These are phyloP conservation scores for Colistium nudipinnis DNA, from an alignment of 2,113 vertebrate species.

Conservation along the genomic window DNA sequence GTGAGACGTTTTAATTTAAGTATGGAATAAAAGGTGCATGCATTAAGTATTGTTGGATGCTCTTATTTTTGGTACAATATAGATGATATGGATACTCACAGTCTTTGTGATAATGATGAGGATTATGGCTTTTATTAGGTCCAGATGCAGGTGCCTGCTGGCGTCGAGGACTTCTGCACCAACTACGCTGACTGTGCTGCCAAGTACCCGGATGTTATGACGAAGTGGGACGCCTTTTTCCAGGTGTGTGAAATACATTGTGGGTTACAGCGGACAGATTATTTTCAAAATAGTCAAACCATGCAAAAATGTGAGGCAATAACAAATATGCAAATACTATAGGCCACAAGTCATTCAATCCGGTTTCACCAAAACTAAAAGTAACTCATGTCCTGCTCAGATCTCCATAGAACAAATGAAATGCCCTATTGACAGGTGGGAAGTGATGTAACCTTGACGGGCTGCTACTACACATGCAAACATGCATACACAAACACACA, in stretches of 20 bases:
- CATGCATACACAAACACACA: too few species aligned
- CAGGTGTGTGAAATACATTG: slow-evolving; percentile 50
- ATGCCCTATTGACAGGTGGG: too few species aligned
- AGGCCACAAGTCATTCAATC: too few species aligned
- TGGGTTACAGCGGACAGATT: too few species aligned
- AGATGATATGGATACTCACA: not conserved
- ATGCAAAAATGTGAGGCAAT: too few species aligned
- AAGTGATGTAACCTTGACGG: too few species aligned
- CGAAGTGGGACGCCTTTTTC: slow-evolving; percentile 75
- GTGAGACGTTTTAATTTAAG: not conserved
- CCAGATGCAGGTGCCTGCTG: slow-evolving; percentile 61
- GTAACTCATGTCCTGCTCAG: too few species aligned
- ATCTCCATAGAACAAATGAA: too few species aligned
- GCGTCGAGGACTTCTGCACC: slow-evolving; percentile 60
- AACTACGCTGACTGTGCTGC: slow-evolving; percentile 63
- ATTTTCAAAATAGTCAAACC: too few species aligned
- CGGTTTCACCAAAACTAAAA: too few species aligned
- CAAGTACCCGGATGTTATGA: slow-evolving; percentile 63
- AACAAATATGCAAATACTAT: too few species aligned
- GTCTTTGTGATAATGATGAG: not conserved
- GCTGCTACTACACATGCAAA: too few species aligned
- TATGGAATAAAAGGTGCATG: not conserved
- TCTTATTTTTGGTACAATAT: not conserved
- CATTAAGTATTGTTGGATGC: not conserved
- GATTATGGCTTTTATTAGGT: slow-evolving; percentile 45